These are phyloP conservation scores for Psix sp. DNA, from an alignment of 1,140 invertebrate genomes.

Conservation along the genomic window DNA sequence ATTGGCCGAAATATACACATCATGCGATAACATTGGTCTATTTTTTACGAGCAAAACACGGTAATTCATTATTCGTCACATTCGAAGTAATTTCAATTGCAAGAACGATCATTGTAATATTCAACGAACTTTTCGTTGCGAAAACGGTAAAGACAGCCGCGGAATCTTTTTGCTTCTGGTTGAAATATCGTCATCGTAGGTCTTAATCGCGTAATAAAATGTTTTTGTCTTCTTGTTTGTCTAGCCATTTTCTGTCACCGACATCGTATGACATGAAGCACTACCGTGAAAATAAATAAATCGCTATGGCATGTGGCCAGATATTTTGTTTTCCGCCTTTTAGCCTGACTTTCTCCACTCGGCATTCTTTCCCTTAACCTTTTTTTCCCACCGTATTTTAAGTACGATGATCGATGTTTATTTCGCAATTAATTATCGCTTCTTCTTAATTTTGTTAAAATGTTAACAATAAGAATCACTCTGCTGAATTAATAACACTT, in stretches of 20 bases:
- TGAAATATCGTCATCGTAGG: conserved; percentile 68
- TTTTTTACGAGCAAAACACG: no score
- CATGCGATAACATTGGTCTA: no score
- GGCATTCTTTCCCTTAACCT: conserved; percentile 29
- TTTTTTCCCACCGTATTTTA: conserved; percentile 14
- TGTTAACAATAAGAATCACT: conserved; percentile 23
- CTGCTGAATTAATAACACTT: conserved; percentile 21
- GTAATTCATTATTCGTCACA: neutral
- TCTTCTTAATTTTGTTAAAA: conserved; percentile 3
- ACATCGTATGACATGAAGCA: conserved; percentile 58
- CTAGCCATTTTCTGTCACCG: conserved; percentile 53
- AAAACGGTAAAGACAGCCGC: conserved; percentile 29
- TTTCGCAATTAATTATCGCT: conserved; percentile 32
- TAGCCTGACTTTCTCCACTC: conserved; percentile 26
- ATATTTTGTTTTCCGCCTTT: conserved; percentile 58
- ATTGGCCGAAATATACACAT: no score
- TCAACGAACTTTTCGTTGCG: conserved; percentile 21
- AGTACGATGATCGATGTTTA: conserved; percentile 35
- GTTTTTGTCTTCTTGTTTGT: conserved; percentile 71
- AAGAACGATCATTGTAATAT: conserved; percentile 7
- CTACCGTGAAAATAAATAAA: conserved; percentile 70
- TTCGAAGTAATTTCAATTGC: neutral
- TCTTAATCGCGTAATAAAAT: conserved; percentile 73
- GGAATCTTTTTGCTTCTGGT: conserved; percentile 51
- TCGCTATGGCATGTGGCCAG: conserved; percentile 67